Base-by-base conservation (phyloP, 92 coral and sea anemone species). In the Bergia sp. region DNA sequence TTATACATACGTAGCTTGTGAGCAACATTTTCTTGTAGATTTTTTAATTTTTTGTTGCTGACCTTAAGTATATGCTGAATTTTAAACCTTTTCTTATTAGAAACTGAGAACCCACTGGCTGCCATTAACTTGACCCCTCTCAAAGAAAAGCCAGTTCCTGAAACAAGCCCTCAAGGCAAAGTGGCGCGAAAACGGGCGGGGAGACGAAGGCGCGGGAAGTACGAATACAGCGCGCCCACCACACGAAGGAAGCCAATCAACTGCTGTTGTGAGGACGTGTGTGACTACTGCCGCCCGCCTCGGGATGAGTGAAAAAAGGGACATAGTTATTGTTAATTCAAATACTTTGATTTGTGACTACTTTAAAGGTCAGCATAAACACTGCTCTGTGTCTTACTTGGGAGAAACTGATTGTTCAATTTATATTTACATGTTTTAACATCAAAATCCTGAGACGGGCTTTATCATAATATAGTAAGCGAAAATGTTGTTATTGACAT, bases 171-270 rank as follows among this genome's bases (percentile, higher is more conserved):
- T 12, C 87, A 71, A 37, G 45, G 41, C 78, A 84, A 84, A 37
- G 74, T 20, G 41, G 11, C 87, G 38, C 61, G 79, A 45, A 66
- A 47, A 83, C 86, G 86, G 10, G 86, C 53, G 2, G 86, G 86
- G n/a, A 38, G 86, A 66, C 49, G 86, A 23, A 83, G 86, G 42
- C 86, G 86, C 77, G 86, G 86, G 77, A 83, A 83, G 69, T 83
- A 83, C n/a, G 86, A 83, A 64, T 83, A 83, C 58, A 67, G 64
- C 76, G 9, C 77, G 58, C 86, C 77, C 3, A 4, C 73, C 73
- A 23, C 76, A 4, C 55, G 86, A 45, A 42, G 86, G 49, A 83
- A 83, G 65, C 86, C 86, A 83, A 83, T 83, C 77, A 83, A 83
- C 78, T 83, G 86, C 55, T 83, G 86, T 29, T 83, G 86, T 66